Base-by-base conservation (phyloP, 2,797 vertebrate genomes). In the Dicrostonyx torquatus region DNA sequence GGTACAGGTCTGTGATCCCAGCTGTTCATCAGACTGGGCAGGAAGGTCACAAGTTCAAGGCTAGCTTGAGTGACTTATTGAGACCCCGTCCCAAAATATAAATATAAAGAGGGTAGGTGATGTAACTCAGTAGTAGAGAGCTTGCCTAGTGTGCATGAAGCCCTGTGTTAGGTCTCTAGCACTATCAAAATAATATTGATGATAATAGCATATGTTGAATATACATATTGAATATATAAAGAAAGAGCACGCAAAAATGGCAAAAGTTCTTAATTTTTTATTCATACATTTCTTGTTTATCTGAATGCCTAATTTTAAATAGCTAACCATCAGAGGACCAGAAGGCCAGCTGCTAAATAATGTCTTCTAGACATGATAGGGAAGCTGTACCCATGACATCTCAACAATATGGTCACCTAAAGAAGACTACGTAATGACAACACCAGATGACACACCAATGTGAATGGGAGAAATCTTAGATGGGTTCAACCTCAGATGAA, bases 241-340 rank as follows among this genome's bases (percentile, higher is more conserved):
- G 58, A 92, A 53, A 94, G n/a, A 75, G 43, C 85, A 58, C 12
- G 66, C 8, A 72, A 70, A 85, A 93, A 29, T 78, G 76, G 58
- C 31, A 66, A 68, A 68, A 15, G 10, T 45, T 90, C 31, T 6
- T 72, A 29, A 55, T 66, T 89, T 89, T 90, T 92, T 66, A 94
- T 87, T 84, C 75, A 20, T 24, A 50, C 34, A 34, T 75, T 7
- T 17, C 6, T 82, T 76, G n/a, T 83, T 95, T 87, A 84, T 91
- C 37, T 80, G 29, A 84, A 72, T 78, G 18, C 72, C 29, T 58
- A 66, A 60, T 72, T 90, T 94, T 50, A 87, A 89, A 64, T 89
- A 89, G 26, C 53, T 96, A 37, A 1, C 12, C 37, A 31, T 89
- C 80, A 84, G 80, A 84, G 29, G 43, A 66, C 0, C 29, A 22